Percentiles rank a stretch among this genome's conserved stretches.
These are phyloP conservation scores for Geotrupes spiniger DNA, from an alignment of 2,888 invertebrate species.

Conservation along the genomic window DNA sequence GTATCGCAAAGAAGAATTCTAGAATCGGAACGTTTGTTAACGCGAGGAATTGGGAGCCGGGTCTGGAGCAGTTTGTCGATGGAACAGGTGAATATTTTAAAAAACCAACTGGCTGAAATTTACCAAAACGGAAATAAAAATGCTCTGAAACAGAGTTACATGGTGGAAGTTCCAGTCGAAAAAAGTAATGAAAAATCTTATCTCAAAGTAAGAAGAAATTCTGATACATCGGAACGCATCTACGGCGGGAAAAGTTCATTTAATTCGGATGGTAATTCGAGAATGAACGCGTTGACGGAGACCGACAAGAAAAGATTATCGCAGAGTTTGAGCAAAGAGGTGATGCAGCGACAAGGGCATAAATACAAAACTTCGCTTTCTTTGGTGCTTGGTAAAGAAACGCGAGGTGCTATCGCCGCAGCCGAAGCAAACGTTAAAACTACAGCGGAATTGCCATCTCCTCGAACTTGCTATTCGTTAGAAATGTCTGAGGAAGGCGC, in stretches of 20 bases:
- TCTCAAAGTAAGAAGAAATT: constrained; percentile 51
- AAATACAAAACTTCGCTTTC: constrained; percentile 42
- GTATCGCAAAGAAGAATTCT: constrained; percentile 33
- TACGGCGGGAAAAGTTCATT: constrained; percentile 2
- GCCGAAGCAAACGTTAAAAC: constrained; percentile 51
- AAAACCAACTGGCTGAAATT: constrained; percentile 77
- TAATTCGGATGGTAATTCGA: constrained; percentile 24
- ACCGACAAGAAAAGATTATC: constrained; percentile 71
- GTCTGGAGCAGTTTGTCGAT: constrained; percentile 81
- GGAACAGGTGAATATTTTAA: constrained; percentile 78
- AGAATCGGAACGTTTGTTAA: constrained; percentile 44
- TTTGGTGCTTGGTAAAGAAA: constrained; percentile 55
- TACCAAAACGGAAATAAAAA: constrained; percentile 55
- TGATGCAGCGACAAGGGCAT: constrained; percentile 59
- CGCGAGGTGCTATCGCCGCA: constrained; percentile 60
- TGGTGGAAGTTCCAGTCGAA: constrained; percentile 59
- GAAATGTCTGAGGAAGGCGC: constrained; percentile 49
- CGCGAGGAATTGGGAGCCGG: constrained; percentile 67
- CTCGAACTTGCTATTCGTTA: constrained; percentile 52
- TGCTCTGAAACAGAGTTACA: constrained; percentile 48
- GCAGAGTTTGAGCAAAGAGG: constrained; percentile 69
- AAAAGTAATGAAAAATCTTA: constrained; percentile 30
- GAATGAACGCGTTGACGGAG: constrained; percentile 51
- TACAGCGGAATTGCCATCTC: constrained; percentile 44
- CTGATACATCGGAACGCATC: constrained; percentile 34